Base-by-base conservation (phyloP, 2,113 vertebrate genomes). In the Epinephelus fuscoguttatus region DNA sequence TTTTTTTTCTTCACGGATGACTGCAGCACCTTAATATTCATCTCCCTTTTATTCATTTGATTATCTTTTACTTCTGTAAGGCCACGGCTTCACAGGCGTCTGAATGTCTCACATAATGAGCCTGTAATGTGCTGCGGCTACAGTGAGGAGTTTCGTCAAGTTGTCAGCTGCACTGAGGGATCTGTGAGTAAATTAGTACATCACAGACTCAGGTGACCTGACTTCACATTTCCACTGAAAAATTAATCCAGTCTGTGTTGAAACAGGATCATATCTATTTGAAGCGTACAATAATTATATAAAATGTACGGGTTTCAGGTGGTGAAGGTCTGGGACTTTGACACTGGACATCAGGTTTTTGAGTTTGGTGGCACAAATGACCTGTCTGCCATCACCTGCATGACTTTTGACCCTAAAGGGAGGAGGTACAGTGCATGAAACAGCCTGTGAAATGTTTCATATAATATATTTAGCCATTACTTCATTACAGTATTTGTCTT, bases 151-250 rank as follows among this genome's bases (percentile, higher is more conserved):
- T 97, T 97, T 78, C 89, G 93, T 67, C 95, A 96, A 33, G 93
- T 97, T 67, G 93, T 96, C 86, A 97, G 95, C 95, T 96, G 96
- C 91, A 94, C 93, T 0, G 92, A 96, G 68, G 93, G 91, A 33
- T 96, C 96, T 18, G 96, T 96, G 93, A 96, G 96, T 96, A 42
- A 84, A 85, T 78, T 18, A 56, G 0, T 19, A 21, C 47, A 62
- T 60, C 14, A 52, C 8, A 0, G 42, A 59, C 45, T 21, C 70
- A 66, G 37, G 33, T 68, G 66, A 73, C 14, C 25, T 19, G 42
- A 23, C 14, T 75, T 70, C 40, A 55, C 19, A 62, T 70, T 62
- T 61, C 3, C 19, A 21, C 8, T 52, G 6, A 49, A 19, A 52
- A 79, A 59, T 30, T 2, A 42, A 52, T 68, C 6, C 21, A 27